Percentiles rank a stretch among this genome's conserved stretches.
phyloP scores from a whole-genome alignment of 2,797 vertebrate species.

The Poecilia velifera region DNA sequence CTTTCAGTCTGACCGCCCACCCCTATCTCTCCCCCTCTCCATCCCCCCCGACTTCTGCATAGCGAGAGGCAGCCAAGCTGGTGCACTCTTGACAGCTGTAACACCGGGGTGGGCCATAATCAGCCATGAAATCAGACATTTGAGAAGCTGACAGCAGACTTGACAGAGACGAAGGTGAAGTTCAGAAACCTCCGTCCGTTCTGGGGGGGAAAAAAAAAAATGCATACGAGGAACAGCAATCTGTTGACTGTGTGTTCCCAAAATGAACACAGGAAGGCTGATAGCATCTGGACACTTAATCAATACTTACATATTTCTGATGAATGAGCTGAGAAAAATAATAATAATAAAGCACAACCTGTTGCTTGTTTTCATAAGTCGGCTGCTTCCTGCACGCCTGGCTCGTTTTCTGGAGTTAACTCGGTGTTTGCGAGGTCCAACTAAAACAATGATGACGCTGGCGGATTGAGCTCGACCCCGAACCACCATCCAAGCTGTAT shows the following conservation, averaged over 20 bases:
- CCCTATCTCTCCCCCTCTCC: background rate
- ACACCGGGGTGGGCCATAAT: slow-evolving; percentile 43
- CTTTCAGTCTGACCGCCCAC: slow-evolving; percentile 37
- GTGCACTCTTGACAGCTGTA: slow-evolving; percentile 37
- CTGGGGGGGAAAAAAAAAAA: background rate
- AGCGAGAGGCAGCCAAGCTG: slow-evolving; percentile 29
- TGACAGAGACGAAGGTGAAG: slow-evolving; percentile 38
- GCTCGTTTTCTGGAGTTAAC: slow-evolving; percentile 73
- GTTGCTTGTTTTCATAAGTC: slow-evolving; percentile 76
- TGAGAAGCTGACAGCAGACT: slow-evolving; percentile 37
- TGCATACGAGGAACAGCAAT: slow-evolving; percentile 4
- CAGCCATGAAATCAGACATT: slow-evolving; percentile 56
- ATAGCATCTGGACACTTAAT: slow-evolving; percentile 62
- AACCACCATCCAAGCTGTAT: slow-evolving; percentile 69
- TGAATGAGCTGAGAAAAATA: slow-evolving; percentile 60
- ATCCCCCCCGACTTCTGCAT: slow-evolving; percentile 13
- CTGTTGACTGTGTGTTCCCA: slow-evolving; percentile 16
- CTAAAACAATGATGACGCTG: slow-evolving; percentile 79
- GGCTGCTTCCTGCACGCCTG: slow-evolving; percentile 73
- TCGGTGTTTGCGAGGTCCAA: slow-evolving; percentile 76
- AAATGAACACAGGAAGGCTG: slow-evolving; percentile 46
- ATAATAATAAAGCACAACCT: slow-evolving; percentile 31
- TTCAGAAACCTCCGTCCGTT: slow-evolving; percentile 26
- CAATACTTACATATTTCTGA: slow-evolving; percentile 63
- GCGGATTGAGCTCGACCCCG: slow-evolving; percentile 58